Evolutionary conservation across 1,140 invertebrate genomes (phyloP), one percentile per base, ranked within the genome.

Genomic region (Zaprionus vittiger): DNA sequence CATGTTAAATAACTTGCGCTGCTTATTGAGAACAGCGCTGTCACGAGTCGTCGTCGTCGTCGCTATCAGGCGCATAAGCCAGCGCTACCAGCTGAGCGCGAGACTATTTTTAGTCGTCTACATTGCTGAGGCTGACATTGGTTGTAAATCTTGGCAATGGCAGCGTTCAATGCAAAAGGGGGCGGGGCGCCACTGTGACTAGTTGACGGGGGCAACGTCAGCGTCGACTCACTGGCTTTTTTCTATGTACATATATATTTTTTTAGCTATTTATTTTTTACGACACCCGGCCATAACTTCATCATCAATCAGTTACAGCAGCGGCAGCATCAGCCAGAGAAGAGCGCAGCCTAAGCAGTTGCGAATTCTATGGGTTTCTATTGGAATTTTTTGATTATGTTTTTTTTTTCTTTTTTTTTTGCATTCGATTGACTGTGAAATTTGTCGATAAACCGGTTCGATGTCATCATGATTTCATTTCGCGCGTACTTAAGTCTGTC

Each of bases 391-490:
- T 73, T 59, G 59, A 34, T 20, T 31, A 6, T 28, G 2, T 65
- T 65, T 12, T 55, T 24, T 64, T 56, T 49, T 41, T 34, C n/a
- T 55, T 38, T 24, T 49, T 20, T 57, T 59, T 55, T 57, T 65
- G 34, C 55, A 64, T 28, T 47, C 55, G 60, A 64, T 75, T 64
- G 73, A 71, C 56, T 73, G 73, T 63, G 52, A 74, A 69, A 69
- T 75, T 71, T 72, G 65, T 20, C 49, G 52, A 22, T 31, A 38
- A 89, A 87, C 84, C 85, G 84, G 84, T 89, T 76, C 69, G 75
- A 84, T 89, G 85, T 77, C 84, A 89, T 89, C 84, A 84, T 87
- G 74, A 81, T 75, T 83, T 65, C 73, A 80, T 81, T 90, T 78
- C 73, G 47, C 81, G 70, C 64, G 68, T 73, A 71, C 75, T 81